phyloP scores from a whole-genome alignment of 2,113 vertebrate genomes.

The Zosterops pallidus region DNA sequence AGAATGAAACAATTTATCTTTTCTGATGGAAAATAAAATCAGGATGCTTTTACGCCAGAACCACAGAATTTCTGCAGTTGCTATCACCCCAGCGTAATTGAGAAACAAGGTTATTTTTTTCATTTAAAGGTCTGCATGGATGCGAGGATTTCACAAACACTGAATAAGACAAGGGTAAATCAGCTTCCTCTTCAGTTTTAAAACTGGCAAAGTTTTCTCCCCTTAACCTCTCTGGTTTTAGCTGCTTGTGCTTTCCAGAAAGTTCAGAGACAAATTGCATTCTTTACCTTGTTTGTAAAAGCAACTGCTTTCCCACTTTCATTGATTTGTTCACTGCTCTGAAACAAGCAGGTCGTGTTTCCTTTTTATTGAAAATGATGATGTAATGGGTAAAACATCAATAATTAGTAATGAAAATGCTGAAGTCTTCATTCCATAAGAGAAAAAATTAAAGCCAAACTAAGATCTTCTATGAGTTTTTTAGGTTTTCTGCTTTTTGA shows the following conservation, averaged over 20 bases:
- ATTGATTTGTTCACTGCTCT: neutral
- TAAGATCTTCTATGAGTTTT: neutral
- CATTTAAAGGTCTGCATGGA: neutral
- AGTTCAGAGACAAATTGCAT: neutral
- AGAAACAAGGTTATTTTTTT: neutral
- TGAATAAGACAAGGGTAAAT: neutral
- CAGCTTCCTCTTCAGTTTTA: neutral
- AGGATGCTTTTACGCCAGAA: neutral
- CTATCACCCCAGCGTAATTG: neutral
- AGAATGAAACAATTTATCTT: neutral
- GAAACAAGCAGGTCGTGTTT: neutral
- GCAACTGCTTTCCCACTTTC: neutral
- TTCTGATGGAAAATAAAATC: neutral
- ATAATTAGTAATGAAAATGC: conserved; percentile 34
- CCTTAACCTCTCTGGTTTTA: neutral
- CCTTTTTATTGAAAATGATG: neutral
- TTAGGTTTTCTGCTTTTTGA: neutral
- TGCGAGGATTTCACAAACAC: neutral
- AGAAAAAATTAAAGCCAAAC: neutral
- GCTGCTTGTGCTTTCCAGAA: neutral
- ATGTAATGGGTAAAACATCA: conserved; percentile 1
- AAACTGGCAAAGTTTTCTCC: neutral
- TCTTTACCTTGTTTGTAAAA: neutral
- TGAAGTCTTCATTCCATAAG: neutral
- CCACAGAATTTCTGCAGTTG: neutral